Evolutionary conservation across 37 sponge, comb jelly and placozoan species (phyloP), one percentile per base, ranked within the genome.

Genomic region (Tethya wilhelma): DNA sequence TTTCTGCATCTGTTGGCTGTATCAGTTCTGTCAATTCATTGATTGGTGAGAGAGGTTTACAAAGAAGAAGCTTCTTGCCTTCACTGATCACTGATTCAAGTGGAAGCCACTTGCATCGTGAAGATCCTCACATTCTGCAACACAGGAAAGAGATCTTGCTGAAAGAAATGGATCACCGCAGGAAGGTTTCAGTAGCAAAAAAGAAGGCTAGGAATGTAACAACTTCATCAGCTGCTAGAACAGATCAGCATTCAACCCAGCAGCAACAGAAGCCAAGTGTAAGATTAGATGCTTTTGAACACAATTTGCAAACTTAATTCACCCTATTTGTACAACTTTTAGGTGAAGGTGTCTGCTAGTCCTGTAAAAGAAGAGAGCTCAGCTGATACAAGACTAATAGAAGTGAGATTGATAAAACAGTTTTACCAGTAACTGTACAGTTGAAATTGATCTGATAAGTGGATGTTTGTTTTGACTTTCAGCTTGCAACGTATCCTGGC

Each of bases 401-500:
- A 87, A 64, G 88, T 87, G 69, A 36, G 2, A 34, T 4, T 28
- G 19, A 73, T 59, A 28, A n/a, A n/a, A n/a, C n/a, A n/a, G 14
- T 39, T 12, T 39, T 59, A 59, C 62, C 7, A 12, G 7, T 67
- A 67, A 20, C 67, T 67, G 32, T 25, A 36, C 32, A 20, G 4
- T 31, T 19, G 33, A 30, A 37, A 67, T 67, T 67, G 7, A 7
- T 17, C 17, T 69, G n/a, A 22, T 5, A 9, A 64, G 30, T 75
- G 26, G 11, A n/a, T 36, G 5, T 65, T 65, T 31, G 66, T 30
- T 64, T 37, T 28, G 38, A 26, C 53, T 42, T 75, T 41, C 64
- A 96, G 95, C 78, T 87, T 30, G 94, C 94, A 20, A 60, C 45
- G 3, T 96, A 69, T 42, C 97, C 97, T 33, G 97, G 97, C 26